Conservation (phyloP, 1,140 invertebrate species). For the Drosophila mojavensis region DNA sequence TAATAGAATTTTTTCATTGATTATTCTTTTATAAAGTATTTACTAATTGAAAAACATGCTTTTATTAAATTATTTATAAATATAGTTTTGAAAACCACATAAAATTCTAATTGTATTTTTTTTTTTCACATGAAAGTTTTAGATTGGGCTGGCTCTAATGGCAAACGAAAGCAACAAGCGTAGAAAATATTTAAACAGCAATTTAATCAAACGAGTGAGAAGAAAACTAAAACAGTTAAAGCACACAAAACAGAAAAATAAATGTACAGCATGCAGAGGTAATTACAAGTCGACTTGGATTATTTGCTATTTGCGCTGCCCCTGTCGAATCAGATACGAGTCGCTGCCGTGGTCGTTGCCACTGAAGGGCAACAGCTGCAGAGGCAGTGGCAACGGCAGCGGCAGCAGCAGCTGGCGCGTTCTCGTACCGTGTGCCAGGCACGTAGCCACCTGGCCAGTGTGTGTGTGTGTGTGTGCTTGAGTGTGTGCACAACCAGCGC, state of each 20-base stretch:
- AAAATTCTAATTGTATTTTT: not conserved
- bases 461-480: conserved; percentile 13
- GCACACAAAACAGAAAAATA: conserved; percentile 39
- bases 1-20: not conserved
- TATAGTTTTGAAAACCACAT: too few relatives aligned
- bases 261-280: conserved; percentile 72
- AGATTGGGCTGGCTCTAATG: not conserved
- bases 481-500: conserved; percentile 44
- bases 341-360: conserved; percentile 1
- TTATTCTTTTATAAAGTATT: too few relatives aligned
- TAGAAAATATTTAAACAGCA: conserved; percentile 73
- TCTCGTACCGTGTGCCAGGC: conserved; percentile 33
- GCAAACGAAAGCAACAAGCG: conserved; percentile 39
- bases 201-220: conserved; percentile 56
- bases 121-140: not conserved
- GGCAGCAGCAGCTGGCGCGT: conserved; percentile 16
- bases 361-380: conserved; percentile 8
- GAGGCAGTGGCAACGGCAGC: conserved; percentile 7
- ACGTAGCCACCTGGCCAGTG: conserved; percentile 16
- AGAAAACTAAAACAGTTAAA: conserved; percentile 10
- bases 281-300: conserved; percentile 60
- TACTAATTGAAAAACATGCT: too few relatives aligned
- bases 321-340: conserved; percentile 52
- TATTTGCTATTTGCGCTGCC: conserved; percentile 19
- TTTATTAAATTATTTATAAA: not conserved